Evolutionary conservation across 2,797 vertebrate genomes (phyloP).

Genomic region (Lateolabrax maculatus): DNA sequence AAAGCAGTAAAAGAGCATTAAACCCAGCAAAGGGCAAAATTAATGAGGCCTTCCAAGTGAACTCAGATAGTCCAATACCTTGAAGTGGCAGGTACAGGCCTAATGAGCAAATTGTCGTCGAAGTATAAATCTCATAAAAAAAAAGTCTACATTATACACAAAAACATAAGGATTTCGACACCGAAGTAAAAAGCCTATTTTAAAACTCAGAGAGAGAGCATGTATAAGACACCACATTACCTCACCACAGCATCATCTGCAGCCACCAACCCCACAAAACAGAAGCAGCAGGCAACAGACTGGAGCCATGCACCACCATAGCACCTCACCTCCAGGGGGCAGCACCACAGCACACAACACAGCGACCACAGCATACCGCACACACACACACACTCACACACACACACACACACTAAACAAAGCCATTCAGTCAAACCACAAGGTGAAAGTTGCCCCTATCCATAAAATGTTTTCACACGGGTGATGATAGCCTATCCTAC

Average conservation of each 20-base stretch:
- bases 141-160: neutral
- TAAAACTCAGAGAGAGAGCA: conserved; percentile 20
- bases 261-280: conserved; percentile 66
- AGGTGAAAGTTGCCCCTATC: conserved; percentile 72
- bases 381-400: neutral
- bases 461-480: conserved; percentile 20
- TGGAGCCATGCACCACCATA: conserved; percentile 76
- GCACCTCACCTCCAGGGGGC: conserved; percentile 50
- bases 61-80: neutral
- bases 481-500: conserved; percentile 28
- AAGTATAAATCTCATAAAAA: neutral
- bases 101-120: neutral
- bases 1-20: neutral
- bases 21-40: conserved; percentile 19
- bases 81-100: neutral
- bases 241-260: conserved; percentile 50
- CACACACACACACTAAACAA: conserved; percentile 32
- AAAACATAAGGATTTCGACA: conserved; percentile 4
- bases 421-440: conserved; percentile 45
- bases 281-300: conserved; percentile 71
- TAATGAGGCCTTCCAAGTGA: neutral
- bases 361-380: conserved; percentile 5
- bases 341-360: conserved; percentile 36
- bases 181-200: conserved; percentile 13
- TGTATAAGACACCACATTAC: conserved; percentile 30